Base-by-base conservation (phyloP, 2,113 vertebrate species). In the Gopherus evgoodei region DNA sequence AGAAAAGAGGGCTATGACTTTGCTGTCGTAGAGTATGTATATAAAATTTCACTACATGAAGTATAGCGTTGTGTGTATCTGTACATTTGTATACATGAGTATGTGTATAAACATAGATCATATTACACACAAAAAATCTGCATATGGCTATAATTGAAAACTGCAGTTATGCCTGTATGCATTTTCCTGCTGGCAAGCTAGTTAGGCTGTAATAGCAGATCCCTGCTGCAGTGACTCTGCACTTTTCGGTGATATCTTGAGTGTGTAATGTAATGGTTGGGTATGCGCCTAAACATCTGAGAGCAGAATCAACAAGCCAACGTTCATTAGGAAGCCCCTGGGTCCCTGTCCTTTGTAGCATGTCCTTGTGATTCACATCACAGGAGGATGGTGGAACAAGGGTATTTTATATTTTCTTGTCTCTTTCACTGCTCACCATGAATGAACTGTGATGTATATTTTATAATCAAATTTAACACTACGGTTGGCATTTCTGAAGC, bases 131-230 rank as follows among this genome's bases (percentile, higher is more conserved):
- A 93, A 82, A 69, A 69, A n/a, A 56, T 89, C 19, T 1, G 5
- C 93, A 24, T 38, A 8, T 3, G 5, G 49, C 81, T 83, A 47
- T 57, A 5, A 11, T 50, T 59, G 14, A 84, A n/a, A 3, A 76
- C 13, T 84, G 13, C 88, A 47, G n/a, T 44, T 29, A 6, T 42
- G 31, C 90, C 0, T 0, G 57, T 94, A 31, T 82, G 35, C 19
- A 25, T 94, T 94, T 89, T 93, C 79, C 89, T 94, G 79, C 85
- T 89, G 52, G 42, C 59, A 89, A 86, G 57, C 42, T 38, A 38
- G 31, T 76, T n/a, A 25, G 24, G 47, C 69, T 86, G 13, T 86
- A 92, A 80, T 90, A 95, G 62, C 76, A 82, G 0, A 57, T 94
- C 80, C 17, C 69, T 91, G 22, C n/a, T 72, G 88, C 54, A 90